These are phyloP conservation scores for Dilophus febrilis DNA, from an alignment of 2,888 invertebrate genomes.

Conservation along the genomic window DNA sequence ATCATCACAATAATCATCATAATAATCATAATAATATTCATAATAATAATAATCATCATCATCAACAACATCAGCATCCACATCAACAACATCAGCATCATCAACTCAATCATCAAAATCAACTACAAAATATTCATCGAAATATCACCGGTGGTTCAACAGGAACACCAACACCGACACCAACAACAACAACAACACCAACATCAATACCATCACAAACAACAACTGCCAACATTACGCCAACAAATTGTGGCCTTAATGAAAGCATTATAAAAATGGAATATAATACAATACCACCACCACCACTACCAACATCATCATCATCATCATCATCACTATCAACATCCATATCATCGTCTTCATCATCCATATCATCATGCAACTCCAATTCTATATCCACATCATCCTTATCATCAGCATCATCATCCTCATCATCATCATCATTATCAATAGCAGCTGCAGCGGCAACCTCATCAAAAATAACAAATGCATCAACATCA, in stretches of 20 bases:
- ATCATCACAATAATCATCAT: too few relatives aligned
- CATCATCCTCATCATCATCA: not conserved
- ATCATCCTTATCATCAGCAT: constrained; percentile 1
- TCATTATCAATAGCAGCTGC: not conserved
- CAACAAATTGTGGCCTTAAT: too few relatives aligned
- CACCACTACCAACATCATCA: not conserved
- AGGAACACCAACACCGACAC: not conserved
- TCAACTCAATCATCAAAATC: too few relatives aligned
- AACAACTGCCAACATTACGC: not conserved
- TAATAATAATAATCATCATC: too few relatives aligned
- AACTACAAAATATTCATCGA: not conserved
- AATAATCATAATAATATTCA: too few relatives aligned
- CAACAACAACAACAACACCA: not conserved
- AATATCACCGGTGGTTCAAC: not conserved
- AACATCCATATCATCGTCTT: not conserved
- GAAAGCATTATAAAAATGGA: constrained; percentile 1
- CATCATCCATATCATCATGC: not conserved
- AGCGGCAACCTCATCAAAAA: not conserved
- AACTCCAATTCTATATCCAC: not conserved
- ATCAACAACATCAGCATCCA: too few relatives aligned
- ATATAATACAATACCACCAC: not conserved
- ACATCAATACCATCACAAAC: not conserved
- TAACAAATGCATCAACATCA: not conserved
- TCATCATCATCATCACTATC: constrained; percentile 2
- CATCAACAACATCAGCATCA: too few relatives aligned